Percentiles rank a stretch among this genome's conserved stretches.
Conservation (phyloP, 2,888 invertebrate species). For the Endotricha flammealis region DNA sequence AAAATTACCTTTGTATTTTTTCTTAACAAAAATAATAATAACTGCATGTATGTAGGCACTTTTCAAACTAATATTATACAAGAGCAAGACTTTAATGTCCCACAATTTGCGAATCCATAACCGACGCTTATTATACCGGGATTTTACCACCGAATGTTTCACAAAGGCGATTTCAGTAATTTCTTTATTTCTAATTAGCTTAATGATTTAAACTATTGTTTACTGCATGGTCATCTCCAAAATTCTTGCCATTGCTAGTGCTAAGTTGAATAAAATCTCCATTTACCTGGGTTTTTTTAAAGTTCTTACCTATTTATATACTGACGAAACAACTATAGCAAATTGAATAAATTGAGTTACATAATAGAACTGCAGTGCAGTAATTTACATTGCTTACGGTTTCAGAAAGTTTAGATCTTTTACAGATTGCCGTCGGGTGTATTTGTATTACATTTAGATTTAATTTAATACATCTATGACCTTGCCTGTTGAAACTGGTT, state of each 20-base stretch:
- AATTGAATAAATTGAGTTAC: constrained; percentile 2
- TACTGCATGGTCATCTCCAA: too few species aligned
- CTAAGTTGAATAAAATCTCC: too few species aligned
- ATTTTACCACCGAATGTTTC: too few species aligned
- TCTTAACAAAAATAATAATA: constrained; percentile 43
- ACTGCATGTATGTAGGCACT: constrained; percentile 21
- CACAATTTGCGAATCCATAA: constrained; percentile 2
- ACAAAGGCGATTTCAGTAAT: too few species aligned
- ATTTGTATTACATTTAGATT: constrained; percentile 41
- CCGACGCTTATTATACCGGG: too few species aligned
- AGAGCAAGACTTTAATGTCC: background rate
- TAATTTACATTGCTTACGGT: background rate
- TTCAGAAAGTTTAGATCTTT: constrained; percentile 9
- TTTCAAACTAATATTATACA: constrained; percentile 3
- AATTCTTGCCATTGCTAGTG: too few species aligned
- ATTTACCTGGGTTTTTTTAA: background rate
- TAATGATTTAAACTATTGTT: too few species aligned
- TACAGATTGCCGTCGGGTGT: constrained; percentile 19
- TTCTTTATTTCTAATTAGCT: too few species aligned
- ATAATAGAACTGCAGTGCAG: constrained; percentile 5
- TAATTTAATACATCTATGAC: constrained; percentile 52
- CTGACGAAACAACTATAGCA: background rate
- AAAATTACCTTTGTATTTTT: constrained; percentile 56
- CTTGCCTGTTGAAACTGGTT: constrained; percentile 65
- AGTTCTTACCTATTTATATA: background rate